These are phyloP conservation scores for Schizopygopsis pylzovi DNA, from an alignment of 2,797 vertebrate species.

Conservation along the genomic window DNA sequence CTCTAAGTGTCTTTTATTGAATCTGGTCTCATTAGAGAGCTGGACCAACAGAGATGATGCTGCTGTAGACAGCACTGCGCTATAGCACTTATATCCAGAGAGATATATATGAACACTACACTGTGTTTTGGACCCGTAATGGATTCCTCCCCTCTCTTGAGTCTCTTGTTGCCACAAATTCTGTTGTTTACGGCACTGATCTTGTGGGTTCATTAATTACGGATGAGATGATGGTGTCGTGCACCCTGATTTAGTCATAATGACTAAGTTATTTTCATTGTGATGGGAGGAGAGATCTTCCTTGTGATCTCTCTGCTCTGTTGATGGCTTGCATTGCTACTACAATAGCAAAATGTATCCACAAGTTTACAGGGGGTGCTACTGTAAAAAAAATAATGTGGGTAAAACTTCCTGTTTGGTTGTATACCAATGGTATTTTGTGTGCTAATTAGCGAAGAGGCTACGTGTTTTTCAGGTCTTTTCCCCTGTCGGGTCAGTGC, in stretches of 20 bases:
- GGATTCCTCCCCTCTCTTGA: slow-evolving; percentile 1
- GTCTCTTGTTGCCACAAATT: slow-evolving; percentile 25
- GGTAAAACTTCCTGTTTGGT: too few species aligned
- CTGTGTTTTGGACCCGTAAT: slow-evolving; percentile 15
- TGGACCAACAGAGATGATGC: slow-evolving; percentile 48
- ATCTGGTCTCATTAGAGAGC: slow-evolving; percentile 73
- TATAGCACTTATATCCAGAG: slow-evolving; percentile 42
- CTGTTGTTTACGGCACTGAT: slow-evolving; percentile 62
- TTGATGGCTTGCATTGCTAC: not conserved
- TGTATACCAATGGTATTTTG: too few species aligned
- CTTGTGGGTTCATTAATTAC: slow-evolving; percentile 50
- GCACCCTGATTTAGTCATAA: slow-evolving; percentile 16
- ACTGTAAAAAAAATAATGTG: too few species aligned
- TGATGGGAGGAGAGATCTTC: not conserved
- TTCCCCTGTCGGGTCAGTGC: too few species aligned
- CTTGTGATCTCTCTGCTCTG: not conserved
- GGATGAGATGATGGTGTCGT: not conserved
- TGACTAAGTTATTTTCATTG: slow-evolving; percentile 18
- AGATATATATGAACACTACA: slow-evolving; percentile 27
- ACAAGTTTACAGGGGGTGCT: too few species aligned
- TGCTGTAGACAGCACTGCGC: slow-evolving; percentile 50
- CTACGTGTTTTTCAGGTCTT: too few species aligned
- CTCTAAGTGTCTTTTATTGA: slow-evolving; percentile 74
- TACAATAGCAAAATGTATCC: not conserved
- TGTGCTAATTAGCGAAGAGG: too few species aligned